Conservation (phyloP, 2,888 invertebrate species). For the Ophion slaviceki region DNA sequence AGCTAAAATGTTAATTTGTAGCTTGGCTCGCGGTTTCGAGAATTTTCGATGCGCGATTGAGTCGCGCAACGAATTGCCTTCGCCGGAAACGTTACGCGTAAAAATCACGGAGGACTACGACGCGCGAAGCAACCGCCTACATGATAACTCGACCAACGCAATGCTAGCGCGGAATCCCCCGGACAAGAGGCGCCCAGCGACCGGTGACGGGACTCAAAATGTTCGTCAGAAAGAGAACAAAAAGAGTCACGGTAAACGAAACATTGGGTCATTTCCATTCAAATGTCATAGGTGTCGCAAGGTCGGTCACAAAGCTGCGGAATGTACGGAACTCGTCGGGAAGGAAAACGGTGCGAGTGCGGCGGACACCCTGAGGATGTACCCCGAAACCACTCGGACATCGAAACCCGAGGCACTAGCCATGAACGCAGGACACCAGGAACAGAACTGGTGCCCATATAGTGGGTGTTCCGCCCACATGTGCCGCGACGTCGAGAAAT, state of each 20-base stretch:
- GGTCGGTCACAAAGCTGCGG: constrained; percentile 49
- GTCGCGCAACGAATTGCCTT: constrained; percentile 76
- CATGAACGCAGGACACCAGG: background rate
- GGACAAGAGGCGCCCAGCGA: background rate
- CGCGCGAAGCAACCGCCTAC: constrained; percentile 65
- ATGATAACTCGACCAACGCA: constrained; percentile 5
- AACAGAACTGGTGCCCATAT: constrained; percentile 24
- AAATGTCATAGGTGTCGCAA: constrained; percentile 46
- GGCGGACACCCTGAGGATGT: background rate
- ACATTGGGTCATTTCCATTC: constrained; percentile 15
- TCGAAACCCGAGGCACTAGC: background rate
- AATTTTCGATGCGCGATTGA: constrained; percentile 79
- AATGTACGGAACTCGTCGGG: background rate
- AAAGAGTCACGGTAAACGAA: background rate
- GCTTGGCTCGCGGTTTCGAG: constrained; percentile 75
- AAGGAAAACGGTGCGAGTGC: background rate
- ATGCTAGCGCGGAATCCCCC: constrained; percentile 21
- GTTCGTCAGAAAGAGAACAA: background rate
- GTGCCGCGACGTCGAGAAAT: constrained; percentile 2
- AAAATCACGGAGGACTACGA: constrained; percentile 76
- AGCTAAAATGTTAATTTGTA: constrained; percentile 69
- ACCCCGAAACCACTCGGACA: background rate
- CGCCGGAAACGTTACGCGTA: constrained; percentile 71
- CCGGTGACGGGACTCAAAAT: background rate
- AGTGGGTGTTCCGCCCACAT: constrained; percentile 55